Conservation (phyloP, 2,888 invertebrate species). For the Caenorhabditis imperialis region DNA sequence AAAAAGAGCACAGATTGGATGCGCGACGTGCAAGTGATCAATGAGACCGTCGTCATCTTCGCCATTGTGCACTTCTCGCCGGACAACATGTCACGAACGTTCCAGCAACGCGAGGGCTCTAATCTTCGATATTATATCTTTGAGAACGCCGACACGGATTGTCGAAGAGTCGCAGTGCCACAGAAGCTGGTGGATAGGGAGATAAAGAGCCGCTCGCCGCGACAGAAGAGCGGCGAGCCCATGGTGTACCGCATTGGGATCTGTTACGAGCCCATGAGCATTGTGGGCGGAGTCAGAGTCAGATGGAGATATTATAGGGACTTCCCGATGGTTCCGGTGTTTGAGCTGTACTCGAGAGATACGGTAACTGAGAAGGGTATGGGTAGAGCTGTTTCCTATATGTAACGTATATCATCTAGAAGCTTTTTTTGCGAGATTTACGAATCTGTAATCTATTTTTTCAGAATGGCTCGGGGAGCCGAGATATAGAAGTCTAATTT, state of each 20-base stretch:
- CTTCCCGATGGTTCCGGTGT: slow-evolving; percentile 12
- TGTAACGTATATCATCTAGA: no score
- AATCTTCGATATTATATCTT: slow-evolving; percentile 9
- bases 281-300: slow-evolving; percentile 3
- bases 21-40: slow-evolving; percentile 24
- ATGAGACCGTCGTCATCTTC: slow-evolving; percentile 26
- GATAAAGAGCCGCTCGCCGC: not conserved
- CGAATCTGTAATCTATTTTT: no score
- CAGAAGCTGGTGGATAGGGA: slow-evolving; percentile 3
- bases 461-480: no score
- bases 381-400: no score
- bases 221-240: slow-evolving; percentile 5
- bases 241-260: slow-evolving; percentile 23
- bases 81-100: no score
- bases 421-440: not conserved
- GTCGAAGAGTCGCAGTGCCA: slow-evolving; percentile 12
- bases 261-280: slow-evolving; percentile 8
- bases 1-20: slow-evolving; percentile 14
- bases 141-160: slow-evolving; percentile 22
- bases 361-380: not conserved
- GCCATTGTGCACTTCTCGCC: not conserved
- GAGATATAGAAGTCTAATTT: no score
- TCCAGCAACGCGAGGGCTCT: not conserved
- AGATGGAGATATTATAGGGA: slow-evolving; percentile 17
- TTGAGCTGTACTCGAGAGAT: slow-evolving; percentile 28